These are phyloP conservation scores for human DNA, from an alignment of 2,113 vertebrate genomes.

Conservation along the genomic window GRCh38 chr11:110205001-110205500, in stretches of 20 bases:
- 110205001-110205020: not conserved
- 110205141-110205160: not conserved
- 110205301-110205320: not conserved
- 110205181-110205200: not conserved
- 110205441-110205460: not conserved
- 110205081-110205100: not conserved
- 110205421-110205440: not conserved
- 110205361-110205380: not conserved
- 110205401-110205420: not conserved
- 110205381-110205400: not conserved
- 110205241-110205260: not conserved
- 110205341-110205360: not conserved
- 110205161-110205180: not conserved
- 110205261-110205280: not conserved
- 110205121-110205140: fast-evolving
- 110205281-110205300: not conserved
- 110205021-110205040: not conserved
- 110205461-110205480: not conserved
- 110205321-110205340: not conserved
- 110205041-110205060: too few relatives aligned
- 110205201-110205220: not conserved
- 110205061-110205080: not conserved
- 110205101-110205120: not conserved
- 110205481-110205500: not conserved
- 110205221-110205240: not conserved